Conservation (phyloP, 2,888 invertebrate genomes). For the Sminthurinus aureus region DNA sequence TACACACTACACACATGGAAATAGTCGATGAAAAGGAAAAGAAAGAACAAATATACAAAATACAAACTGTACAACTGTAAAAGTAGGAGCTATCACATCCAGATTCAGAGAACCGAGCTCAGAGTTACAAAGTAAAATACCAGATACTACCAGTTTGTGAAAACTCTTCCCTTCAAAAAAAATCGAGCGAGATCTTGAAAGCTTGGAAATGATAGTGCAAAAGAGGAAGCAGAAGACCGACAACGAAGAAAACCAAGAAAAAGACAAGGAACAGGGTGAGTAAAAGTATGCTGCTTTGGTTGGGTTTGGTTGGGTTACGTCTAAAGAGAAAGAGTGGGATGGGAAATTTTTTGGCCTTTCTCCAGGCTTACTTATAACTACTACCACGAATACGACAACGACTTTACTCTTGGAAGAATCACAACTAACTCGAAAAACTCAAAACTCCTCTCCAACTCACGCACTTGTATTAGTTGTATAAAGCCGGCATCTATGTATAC, state of each 20-base stretch:
- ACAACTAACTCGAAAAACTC: background rate
- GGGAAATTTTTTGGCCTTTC: conserved; percentile 43
- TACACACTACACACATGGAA: too few relatives aligned
- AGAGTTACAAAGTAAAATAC: background rate
- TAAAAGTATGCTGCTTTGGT: conserved; percentile 16
- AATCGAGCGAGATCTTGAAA: background rate
- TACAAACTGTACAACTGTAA: too few relatives aligned
- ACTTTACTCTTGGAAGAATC: background rate
- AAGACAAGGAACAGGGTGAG: conserved; percentile 19
- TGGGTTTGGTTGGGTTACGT: conserved; percentile 16
- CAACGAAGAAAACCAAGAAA: conserved; percentile 6
- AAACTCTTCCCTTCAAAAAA: background rate
- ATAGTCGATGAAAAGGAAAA: too few relatives aligned
- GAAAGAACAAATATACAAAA: background rate
- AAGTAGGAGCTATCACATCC: background rate
- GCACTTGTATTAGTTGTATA: background rate
- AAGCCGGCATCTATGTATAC: background rate
- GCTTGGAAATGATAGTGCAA: background rate
- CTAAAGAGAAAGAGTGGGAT: background rate
- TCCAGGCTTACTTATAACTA: conserved; percentile 33
- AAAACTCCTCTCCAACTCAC: conserved; percentile 3
- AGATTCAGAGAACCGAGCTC: background rate
- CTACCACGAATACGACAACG: too few relatives aligned
- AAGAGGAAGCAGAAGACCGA: too few relatives aligned
- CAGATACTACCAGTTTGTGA: background rate